Evolutionary conservation across 2,113 vertebrate genomes (phyloP), one percentile per base, ranked within the genome.

Genomic region (Lethenteron camtschaticum): DNA sequence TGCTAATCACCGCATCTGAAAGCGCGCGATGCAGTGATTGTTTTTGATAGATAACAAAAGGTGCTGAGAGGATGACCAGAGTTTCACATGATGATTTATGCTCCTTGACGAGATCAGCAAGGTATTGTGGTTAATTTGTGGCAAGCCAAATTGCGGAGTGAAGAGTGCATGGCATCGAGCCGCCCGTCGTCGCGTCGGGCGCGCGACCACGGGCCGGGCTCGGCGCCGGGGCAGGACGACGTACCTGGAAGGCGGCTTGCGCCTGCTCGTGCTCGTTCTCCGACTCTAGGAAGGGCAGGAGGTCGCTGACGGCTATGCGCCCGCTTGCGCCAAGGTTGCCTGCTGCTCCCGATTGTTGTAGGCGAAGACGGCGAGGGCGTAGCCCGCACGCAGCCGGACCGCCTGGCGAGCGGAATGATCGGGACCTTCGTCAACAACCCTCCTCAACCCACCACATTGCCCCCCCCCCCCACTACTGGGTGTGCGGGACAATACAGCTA

Each of bases 171-270:
- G 10, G 55, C 13, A 56, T 9, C 12, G 56, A 56, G 10, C 11
- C 41, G 13, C n/a, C 12, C 2, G 57, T 24, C 12, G 16, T 55
- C 11, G 14, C 57, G 68, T 68, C 16, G 6, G 13, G 41, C 55
- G 12, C n/a, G 20, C 18, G 60, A 20, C 24, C 20, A 20, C 3
- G 24, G 24, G 24, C 24, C 24, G 24, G 24, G 24, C 24, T 24
- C 24, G 24, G 24, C 24, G 24, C 24, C 24, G 24, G 24, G 24
- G 24, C 24, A 24, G 24, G 3, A 24, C 20, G 56, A 9, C 41
- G 41, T 81, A 85, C 84, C 83, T 85, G 84, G 78, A 84, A 84
- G 58, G 84, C 82, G 76, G 82, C 81, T 72, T 80, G 77, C 70
- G 79, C 81, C 73, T 68, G 79, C 16, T 82, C 80, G 1, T 72